Evolutionary conservation across 2,888 invertebrate genomes (phyloP), one percentile per base, ranked within the genome.

Genomic region (Cerceris rybyensis): DNA sequence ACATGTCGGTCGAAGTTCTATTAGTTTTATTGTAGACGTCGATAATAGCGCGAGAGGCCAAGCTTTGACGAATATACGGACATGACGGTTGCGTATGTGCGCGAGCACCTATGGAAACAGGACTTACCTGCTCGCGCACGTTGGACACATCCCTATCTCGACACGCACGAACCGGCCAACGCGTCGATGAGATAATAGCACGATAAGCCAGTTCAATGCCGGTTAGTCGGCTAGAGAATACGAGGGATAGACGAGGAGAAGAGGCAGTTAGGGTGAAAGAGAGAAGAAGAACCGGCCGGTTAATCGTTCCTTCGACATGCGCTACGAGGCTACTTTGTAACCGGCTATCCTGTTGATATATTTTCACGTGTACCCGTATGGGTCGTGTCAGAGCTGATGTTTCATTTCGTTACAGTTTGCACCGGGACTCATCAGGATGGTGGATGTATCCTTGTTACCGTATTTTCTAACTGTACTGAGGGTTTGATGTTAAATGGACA

Each of bases 1-100:
- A 86, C 83, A 81, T 73, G 82, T 86, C 83, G 82, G 67, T 83
- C 82, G 79, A 82, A 82, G 81, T 83, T 80, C 76, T 88, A 87
- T 89, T 87, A 85, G 87, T 88, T 84, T 83, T 82, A 86, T 84
- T 84, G 81, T 81, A 55, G 68, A 70, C 66, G 75, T 81, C 86
- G 84, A 87, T 89, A 86, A 85, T 86, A 74, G 72, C 63, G 65
- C 28, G 49, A 42, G 46, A 66, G 71, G 55, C 28, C 69, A 50
- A 52, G 43, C 64, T n/a, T 63, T 63, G 79, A 52, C 64, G 59
- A 67, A 59, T 57, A 50, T 54, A 63, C 50, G 50, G 57, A 70
- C 46, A 66, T 50, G 61, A 59, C 60, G 42, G n/a, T 46, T 8
- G 49, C 52, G 42, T 42, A 57, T 63, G 17, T 46, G 59, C 54